phyloP scores from a whole-genome alignment of 2,888 invertebrate genomes.

The Exephanes ischioxanthus region DNA sequence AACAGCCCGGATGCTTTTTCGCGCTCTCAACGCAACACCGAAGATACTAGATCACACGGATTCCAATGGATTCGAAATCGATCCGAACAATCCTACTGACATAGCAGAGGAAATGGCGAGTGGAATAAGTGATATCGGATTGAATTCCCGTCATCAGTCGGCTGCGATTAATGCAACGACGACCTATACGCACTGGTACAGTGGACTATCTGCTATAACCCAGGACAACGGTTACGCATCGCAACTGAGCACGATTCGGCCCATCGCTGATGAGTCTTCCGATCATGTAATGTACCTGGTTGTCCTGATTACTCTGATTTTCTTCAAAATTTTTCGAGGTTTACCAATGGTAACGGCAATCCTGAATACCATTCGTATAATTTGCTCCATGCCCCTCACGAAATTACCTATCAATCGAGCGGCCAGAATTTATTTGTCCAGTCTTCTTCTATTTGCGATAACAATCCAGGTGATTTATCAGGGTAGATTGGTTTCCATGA shows the following conservation, averaged over 20 bases:
- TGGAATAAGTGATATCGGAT: slow-evolving; percentile 4
- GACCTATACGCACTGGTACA: neutral
- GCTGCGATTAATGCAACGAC: neutral
- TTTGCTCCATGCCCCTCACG: neutral
- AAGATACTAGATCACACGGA: neutral
- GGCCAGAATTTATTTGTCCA: slow-evolving; percentile 13
- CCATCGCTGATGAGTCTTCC: neutral
- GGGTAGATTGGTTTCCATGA: neutral
- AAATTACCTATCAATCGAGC: neutral
- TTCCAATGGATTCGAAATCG: neutral
- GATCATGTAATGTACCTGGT: neutral
- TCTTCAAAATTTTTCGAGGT: neutral
- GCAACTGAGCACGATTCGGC: neutral
- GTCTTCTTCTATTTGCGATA: slow-evolving; percentile 8
- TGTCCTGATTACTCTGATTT: slow-evolving; percentile 7
- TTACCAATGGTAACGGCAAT: neutral
- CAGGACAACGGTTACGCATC: slow-evolving; percentile 23
- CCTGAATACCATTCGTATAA: slow-evolving; percentile 3
- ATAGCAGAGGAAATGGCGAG: neutral
- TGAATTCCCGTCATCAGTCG: neutral
- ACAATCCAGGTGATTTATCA: slow-evolving; percentile 32
- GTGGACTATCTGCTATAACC: neutral
- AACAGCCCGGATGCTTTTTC: slow-evolving; percentile 10
- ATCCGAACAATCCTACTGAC: neutral
- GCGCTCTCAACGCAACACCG: slow-evolving; percentile 29